These are phyloP conservation scores for Lepus townsendii DNA, from an alignment of 2,797 vertebrate species.

Conservation along the genomic window DNA sequence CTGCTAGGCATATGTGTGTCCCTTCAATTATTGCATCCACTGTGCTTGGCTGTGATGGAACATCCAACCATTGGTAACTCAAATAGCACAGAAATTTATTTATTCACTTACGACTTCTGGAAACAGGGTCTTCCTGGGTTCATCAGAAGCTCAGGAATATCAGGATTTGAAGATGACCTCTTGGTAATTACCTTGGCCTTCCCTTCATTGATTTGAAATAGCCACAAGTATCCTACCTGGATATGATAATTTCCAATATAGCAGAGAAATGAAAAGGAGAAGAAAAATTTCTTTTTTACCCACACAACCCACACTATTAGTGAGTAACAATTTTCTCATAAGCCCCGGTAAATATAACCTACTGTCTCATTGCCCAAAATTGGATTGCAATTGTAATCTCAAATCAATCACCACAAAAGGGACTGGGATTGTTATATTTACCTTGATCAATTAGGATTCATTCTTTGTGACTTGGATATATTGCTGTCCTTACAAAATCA, in stretches of 20 bases:
- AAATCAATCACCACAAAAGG: not conserved
- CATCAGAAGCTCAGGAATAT: not conserved
- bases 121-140: not conserved
- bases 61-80: not conserved
- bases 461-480: not conserved
- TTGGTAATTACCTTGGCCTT: not conserved
- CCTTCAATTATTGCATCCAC: not conserved
- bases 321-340: not conserved
- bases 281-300: not conserved
- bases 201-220: not conserved
- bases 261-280: not conserved
- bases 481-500: not conserved
- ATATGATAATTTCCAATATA: not conserved
- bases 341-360: not conserved
- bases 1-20: not conserved
- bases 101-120: not conserved
- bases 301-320: not conserved
- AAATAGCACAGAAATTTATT: not conserved
- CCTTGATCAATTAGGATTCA: not conserved
- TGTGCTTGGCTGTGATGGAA: not conserved
- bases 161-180: not conserved
- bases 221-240: not conserved
- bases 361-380: not conserved
- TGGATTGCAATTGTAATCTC: not conserved
- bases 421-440: not conserved